Base-by-base conservation (phyloP, 64 coral and sea anemone genomes). In the Montipora efflorescens region DNA sequence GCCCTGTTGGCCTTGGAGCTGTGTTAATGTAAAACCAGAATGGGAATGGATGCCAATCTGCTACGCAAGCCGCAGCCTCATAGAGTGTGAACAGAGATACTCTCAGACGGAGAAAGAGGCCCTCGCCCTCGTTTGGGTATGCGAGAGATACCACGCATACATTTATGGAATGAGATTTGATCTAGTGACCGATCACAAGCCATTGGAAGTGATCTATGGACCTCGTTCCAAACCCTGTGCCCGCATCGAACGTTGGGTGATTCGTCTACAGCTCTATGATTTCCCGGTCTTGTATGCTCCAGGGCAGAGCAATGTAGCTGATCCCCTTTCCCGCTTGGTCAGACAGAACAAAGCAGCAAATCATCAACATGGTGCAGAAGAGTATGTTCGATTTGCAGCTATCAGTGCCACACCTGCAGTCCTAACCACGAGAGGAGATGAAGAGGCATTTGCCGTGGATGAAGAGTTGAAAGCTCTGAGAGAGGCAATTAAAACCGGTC, bases 171-270 rank as follows among this genome's bases (percentile, higher is more conserved):
- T 61, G 11, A 64, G 79, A 46, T 94, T 94, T 76, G 45, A 59
- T 43, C 68, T 94, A 1, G 45, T 84, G 18, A 94, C 92, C 4
- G 87, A 94, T 47, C 78, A 89, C 87, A 94, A 94, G 23, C 92
- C 92, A 12, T 48, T 94, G 48, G 92, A 94, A 67, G 59, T 55
- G 52, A 55, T 55, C 23, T 23, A 23, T 23, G 23, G 23, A 23
- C 23, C 52, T 55, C 52, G 52, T 55, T 55, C 52, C 52, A 7
- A 55, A 28, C 12, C 89, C 48, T 36, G 50, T 87, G 75, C 76
- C n/a, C 49, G 91, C 13, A 77, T 93, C 2, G 50, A 87, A 68
- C 21, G 80, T 46, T 93, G 91, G 91, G 81, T 83, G 4, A 68
- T 94, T 45, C 19, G 93, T 75, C 14, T 90, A 20, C 78, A 94